Base-by-base conservation (phyloP, 2,888 invertebrate genomes). In the Yponomeuta evonymella region DNA sequence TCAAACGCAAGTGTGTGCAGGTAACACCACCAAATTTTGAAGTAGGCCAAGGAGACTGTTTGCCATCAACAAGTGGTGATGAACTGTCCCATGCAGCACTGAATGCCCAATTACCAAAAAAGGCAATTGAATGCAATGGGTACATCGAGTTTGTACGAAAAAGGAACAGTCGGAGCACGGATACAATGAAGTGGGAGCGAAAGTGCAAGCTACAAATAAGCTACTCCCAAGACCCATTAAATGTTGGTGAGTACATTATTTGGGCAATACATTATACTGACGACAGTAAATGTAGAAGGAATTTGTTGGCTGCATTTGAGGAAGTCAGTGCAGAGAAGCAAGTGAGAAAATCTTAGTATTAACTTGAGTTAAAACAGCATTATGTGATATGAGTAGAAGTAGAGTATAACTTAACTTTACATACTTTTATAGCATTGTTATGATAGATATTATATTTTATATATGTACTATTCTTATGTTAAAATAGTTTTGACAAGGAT, bases 181-280 rank as follows among this genome's bases (percentile, higher is more conserved):
- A 89, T 73, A 77, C 79, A 72, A 93, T 91, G 85, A 94, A 93
- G 76, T 95, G 95, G 94, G 93, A 92, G 73, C 86, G 94, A 71
- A 93, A 93, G 68, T 94, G 94, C 78, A 94, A 94, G 79, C 81
- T 95, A 70, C 94, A 94, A 82, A 92, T 95, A 23, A 94, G 94
- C 48, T 95, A 94, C 81, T 93, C 93, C 0, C 89, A 90, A 73
- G 91, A 93, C 71, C 90, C 89, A 11, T 78, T 90, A 10, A 92
- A 93, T 79, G 78, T 89, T 71, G 93, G 93, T 30, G 93, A 94
- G 77, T 94, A 93, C 76, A 92, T 93, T 8, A 93, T 95, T 76
- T 94, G 94, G 89, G 85, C 90, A 72, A 90, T 95, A 74, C 88
- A 93, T 72, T 95, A 95, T 77, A 93, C 93, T 72, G 94, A 93